Conservation (phyloP, 2,888 invertebrate species). For the Phrixothrix hirtus region DNA sequence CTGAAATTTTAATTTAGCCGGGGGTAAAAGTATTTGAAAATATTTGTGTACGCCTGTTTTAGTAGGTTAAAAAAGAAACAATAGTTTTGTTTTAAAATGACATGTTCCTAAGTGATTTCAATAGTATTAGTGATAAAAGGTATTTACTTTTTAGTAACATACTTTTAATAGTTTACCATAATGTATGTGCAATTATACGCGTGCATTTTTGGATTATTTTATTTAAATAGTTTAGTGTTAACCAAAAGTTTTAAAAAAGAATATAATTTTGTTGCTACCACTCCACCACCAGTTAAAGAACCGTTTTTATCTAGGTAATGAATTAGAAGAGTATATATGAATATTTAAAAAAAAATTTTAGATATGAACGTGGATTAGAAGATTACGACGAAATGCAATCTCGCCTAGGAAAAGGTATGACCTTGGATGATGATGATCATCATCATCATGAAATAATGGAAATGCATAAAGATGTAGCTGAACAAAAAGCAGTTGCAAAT, state of each 20-base stretch:
- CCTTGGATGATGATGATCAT: slow-evolving; percentile 59
- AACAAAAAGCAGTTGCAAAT: slow-evolving; percentile 63
- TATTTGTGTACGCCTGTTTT: slow-evolving; percentile 1
- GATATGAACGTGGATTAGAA: slow-evolving; percentile 49
- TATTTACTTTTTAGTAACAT: neutral
- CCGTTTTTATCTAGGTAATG: slow-evolving; percentile 41
- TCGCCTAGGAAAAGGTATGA: slow-evolving; percentile 53
- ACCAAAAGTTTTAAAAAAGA: slow-evolving; percentile 33
- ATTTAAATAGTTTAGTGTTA: slow-evolving; percentile 18
- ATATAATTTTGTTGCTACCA: slow-evolving; percentile 44
- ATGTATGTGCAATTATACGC: slow-evolving; percentile 3
- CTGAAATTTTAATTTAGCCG: slow-evolving; percentile 40
- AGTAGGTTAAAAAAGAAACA: neutral
- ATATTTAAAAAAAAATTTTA: slow-evolving; percentile 18
- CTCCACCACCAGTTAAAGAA: slow-evolving; percentile 31
- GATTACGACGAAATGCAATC: slow-evolving; percentile 49
- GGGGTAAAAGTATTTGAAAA: slow-evolving; percentile 34
- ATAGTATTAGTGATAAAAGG: neutral
- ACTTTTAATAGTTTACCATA: neutral
- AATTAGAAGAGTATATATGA: neutral
- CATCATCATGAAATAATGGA: slow-evolving; percentile 56
- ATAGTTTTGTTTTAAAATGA: neutral
- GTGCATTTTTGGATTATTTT: slow-evolving; percentile 13
- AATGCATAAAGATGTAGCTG: slow-evolving; percentile 55
- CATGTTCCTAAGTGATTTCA: too few relatives aligned